These are phyloP conservation scores for Melierax canorus DNA, from an alignment of 2,113 vertebrate species.

Conservation along the genomic window DNA sequence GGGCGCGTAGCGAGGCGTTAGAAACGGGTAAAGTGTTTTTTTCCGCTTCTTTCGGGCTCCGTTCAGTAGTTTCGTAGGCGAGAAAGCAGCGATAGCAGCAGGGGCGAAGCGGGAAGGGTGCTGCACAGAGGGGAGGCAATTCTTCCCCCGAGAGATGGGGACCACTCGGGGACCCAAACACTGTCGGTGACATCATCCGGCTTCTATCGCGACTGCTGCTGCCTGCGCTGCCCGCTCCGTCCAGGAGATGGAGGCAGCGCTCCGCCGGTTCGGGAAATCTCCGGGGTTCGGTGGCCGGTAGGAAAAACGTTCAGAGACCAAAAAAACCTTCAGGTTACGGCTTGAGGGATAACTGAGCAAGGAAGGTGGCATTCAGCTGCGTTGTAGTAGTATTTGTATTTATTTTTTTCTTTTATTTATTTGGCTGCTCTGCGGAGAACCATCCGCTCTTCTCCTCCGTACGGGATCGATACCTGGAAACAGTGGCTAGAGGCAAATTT, in stretches of 20 bases:
- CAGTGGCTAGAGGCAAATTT: neutral
- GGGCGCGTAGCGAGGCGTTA: fast-evolving
- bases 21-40: fast-evolving
- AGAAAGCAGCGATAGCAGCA: neutral
- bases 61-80: fast-evolving
- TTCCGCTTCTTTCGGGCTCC: neutral
- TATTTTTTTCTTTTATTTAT: too few relatives aligned
- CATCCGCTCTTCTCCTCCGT: fast-evolving
- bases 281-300: fast-evolving
- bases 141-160: too few relatives aligned
- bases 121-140: fast-evolving
- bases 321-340: too few relatives aligned
- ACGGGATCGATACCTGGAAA: fast-evolving
- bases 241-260: neutral
- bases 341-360: fast-evolving
- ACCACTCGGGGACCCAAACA: too few relatives aligned
- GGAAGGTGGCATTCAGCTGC: fast-evolving
- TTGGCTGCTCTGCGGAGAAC: neutral
- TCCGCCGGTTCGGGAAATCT: neutral
- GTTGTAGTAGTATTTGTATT: fast-evolving
- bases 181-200: too few relatives aligned
- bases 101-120: neutral
- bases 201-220: neutral
- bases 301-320: neutral
- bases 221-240: neutral